A percentile compares a stretch with the other conserved stretches of the same genome.
Evolutionary conservation across 2,888 invertebrate species (phyloP).

Genomic region (Calameuta idolon): DNA sequence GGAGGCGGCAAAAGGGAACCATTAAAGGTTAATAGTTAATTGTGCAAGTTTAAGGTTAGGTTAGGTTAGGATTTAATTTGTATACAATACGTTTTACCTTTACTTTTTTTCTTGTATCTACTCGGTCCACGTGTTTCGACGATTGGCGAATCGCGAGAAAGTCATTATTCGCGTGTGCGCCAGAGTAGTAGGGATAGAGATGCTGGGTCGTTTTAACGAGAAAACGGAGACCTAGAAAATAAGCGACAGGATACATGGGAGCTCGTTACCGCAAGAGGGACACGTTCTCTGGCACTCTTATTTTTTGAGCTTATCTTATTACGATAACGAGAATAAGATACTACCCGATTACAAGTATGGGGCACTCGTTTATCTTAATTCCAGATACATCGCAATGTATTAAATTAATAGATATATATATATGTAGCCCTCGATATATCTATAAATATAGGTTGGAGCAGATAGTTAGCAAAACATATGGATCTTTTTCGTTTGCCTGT

Average conservation of each 20-base stretch:
- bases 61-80: not conserved
- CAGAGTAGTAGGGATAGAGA: not conserved
- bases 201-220: not conserved
- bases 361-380: not conserved
- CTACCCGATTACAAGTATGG: conserved; percentile 28
- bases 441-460: not conserved
- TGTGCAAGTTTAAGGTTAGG: not conserved
- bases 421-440: not conserved
- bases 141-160: not conserved
- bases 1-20: not conserved
- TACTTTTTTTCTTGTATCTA: not conserved
- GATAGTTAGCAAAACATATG: not conserved
- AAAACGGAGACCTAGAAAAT: conserved; percentile 43
- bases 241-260: conserved; percentile 59
- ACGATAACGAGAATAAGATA: conserved; percentile 45
- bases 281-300: conserved; percentile 35
- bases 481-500: not conserved
- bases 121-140: not conserved
- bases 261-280: conserved; percentile 61
- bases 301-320: conserved; percentile 32
- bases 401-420: not conserved
- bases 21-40: not conserved
- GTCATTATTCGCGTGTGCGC: not conserved
- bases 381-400: not conserved
- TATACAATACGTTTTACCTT: not conserved